Percentiles rank a stretch among this genome's conserved stretches.
Evolutionary conservation across 2,888 invertebrate genomes (phyloP).

Genomic region (Sipha maydis): DNA sequence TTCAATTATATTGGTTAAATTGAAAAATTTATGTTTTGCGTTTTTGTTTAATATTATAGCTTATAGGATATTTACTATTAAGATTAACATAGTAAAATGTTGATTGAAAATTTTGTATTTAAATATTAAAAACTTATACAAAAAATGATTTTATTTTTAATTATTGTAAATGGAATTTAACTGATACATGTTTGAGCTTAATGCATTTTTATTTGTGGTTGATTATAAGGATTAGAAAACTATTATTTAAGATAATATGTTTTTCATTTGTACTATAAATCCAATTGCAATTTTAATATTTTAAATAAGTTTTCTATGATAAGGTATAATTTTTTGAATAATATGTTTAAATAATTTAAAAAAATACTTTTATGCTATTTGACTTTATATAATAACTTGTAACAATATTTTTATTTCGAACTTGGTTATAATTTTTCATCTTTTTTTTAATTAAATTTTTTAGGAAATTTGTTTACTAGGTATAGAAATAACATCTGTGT

Average conservation of each 20-base stretch:
- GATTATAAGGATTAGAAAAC: conserved; percentile 47
- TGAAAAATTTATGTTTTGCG: conserved; percentile 50
- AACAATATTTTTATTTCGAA: conserved; percentile 48
- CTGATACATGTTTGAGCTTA: conserved; percentile 55
- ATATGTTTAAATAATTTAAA: conserved; percentile 36
- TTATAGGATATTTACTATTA: conserved; percentile 51
- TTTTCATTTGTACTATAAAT: conserved; percentile 46
- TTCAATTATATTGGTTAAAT: conserved; percentile 57
- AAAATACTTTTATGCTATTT: not conserved
- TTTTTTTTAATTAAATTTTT: conserved; percentile 45
- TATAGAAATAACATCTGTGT: conserved; percentile 40
- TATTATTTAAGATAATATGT: conserved; percentile 41
- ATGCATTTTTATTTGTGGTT: conserved; percentile 49
- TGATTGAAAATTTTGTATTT: conserved; percentile 47
- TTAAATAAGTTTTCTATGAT: conserved; percentile 44
- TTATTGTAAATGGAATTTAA: conserved; percentile 50
- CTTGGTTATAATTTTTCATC: conserved; percentile 44
- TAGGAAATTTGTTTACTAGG: conserved; percentile 56
- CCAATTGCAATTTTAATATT: conserved; percentile 47
- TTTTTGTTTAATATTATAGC: conserved; percentile 55
- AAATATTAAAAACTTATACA: conserved; percentile 18
- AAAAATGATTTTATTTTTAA: conserved; percentile 18
- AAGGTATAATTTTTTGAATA: conserved; percentile 36
- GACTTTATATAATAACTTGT: conserved; percentile 26
- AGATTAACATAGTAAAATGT: conserved; percentile 36